Conservation (phyloP, 2,888 invertebrate genomes). For the Apodemia mormo region DNA sequence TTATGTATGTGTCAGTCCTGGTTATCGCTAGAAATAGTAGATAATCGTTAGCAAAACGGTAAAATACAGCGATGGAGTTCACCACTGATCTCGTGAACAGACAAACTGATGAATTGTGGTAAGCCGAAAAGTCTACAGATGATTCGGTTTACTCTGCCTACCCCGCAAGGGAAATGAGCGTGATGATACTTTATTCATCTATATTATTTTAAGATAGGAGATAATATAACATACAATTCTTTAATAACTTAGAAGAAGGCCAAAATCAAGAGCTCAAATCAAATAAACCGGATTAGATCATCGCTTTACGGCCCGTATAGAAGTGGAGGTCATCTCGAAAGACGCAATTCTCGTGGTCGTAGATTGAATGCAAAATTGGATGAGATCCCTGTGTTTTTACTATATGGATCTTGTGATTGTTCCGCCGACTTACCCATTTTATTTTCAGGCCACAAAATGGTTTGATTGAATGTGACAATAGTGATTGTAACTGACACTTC, state of each 20-base stretch:
- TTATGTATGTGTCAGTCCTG: too few relatives aligned
- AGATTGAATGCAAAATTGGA: conserved; percentile 82
- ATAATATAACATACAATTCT: not conserved
- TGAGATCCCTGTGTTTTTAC: conserved; percentile 77
- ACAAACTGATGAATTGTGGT: too few relatives aligned
- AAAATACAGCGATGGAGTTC: too few relatives aligned
- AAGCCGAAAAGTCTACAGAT: too few relatives aligned
- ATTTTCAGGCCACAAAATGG: conserved; percentile 65
- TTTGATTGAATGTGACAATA: conserved; percentile 79
- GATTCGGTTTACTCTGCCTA: too few relatives aligned
- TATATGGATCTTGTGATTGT: conserved; percentile 67
- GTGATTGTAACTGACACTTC: conserved; percentile 67
- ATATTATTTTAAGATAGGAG: not conserved
- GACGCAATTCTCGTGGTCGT: conserved; percentile 78
- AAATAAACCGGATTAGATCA: conserved; percentile 80
- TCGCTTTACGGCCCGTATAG: conserved; percentile 73
- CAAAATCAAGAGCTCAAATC: conserved; percentile 73
- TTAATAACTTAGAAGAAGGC: conserved; percentile 63
- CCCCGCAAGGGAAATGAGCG: not conserved
- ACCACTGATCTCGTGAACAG: too few relatives aligned
- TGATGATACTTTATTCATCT: not conserved
- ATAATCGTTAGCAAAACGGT: too few relatives aligned
- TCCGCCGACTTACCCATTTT: conserved; percentile 63
- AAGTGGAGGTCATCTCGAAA: conserved; percentile 78
- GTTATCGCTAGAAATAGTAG: too few relatives aligned